Base-by-base conservation (phyloP, 2,797 vertebrate genomes). In the Neosalanx taihuensis region DNA sequence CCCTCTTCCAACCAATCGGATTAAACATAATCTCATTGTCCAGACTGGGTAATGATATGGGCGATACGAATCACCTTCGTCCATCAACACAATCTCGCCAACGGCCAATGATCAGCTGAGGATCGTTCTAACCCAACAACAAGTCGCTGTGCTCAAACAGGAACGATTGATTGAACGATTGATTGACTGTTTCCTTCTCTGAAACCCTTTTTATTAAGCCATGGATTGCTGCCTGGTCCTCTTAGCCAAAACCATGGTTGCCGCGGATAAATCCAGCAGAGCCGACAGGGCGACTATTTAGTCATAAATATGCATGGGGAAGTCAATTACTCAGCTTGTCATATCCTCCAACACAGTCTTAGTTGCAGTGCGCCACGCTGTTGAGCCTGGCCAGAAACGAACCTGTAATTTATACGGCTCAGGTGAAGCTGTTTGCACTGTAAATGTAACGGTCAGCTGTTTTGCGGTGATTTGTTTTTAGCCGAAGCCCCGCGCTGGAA, bases 251-350 rank as follows among this genome's bases (percentile, higher is more conserved):
- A 77, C 80, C 71, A 80, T 80, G 84, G 73, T 80, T 83, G 86
- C 82, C 67, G 41, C 67, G 68, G 65, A 83, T 90, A 90, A 87
- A 89, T 90, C 78, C 76, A 60, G 26, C 33, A 53, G 37, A 26
- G 63, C 72, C 20, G 77, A 83, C 83, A 83, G 74, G 73, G 72
- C 75, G 77, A 82, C 83, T 85, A 71, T 85, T 86, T 83, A 78
- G 77, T 85, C 85, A 86, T 90, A 90, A 89, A 90, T 90, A 89
- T 89, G 84, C 84, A 87, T 71, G 64, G 79, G 78, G 71, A 75
- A 86, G 86, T 85, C 82, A 86, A 84, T 90, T 85, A 84, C 85
- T 85, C 76, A 76, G 77, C 9, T 61, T 83, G 85, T 77, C 49
- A 64, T 79, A 75, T 80, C 79, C 35, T 26, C 57, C 76, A 78